Conservation (phyloP, 2,888 invertebrate genomes). For the Heteromurus nitidus region DNA sequence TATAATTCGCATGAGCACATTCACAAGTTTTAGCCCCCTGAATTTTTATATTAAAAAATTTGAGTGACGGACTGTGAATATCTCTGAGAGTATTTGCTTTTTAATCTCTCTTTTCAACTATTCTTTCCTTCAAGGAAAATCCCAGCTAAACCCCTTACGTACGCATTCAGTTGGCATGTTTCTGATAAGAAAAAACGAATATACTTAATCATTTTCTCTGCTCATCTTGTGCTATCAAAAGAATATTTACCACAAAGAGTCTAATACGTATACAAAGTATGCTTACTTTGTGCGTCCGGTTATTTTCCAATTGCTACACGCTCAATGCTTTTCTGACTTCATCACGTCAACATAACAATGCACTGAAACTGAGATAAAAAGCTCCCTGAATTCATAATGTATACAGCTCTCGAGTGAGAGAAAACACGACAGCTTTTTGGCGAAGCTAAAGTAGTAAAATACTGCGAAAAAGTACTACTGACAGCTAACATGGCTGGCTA, state of each 20-base stretch:
- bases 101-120: constrained; percentile 54
- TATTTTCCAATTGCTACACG: constrained; percentile 25
- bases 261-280: neutral
- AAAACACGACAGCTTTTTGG: constrained; percentile 51
- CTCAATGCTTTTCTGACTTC: constrained; percentile 56
- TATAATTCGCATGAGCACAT: too few relatives aligned
- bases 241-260: too few relatives aligned
- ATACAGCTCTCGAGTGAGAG: constrained; percentile 9
- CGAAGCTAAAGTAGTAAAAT: constrained; percentile 36
- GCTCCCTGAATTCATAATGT: constrained; percentile 63
- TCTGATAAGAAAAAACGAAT: too few relatives aligned
- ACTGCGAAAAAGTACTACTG: constrained; percentile 43
- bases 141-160: too few relatives aligned
- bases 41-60: constrained; percentile 50
- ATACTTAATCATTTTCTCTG: too few relatives aligned
- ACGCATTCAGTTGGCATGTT: too few relatives aligned
- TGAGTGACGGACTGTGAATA: constrained; percentile 64
- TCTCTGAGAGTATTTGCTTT: constrained; percentile 52
- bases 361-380: constrained; percentile 57
- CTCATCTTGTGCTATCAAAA: too few relatives aligned
- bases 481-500: constrained; percentile 59
- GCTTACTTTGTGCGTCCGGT: neutral
- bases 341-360: constrained; percentile 57
- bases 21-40: too few relatives aligned
- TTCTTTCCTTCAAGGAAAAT: constrained; percentile 9